Base-by-base conservation (phyloP, 2,113 vertebrate genomes). In the Sander lucioperca region DNA sequence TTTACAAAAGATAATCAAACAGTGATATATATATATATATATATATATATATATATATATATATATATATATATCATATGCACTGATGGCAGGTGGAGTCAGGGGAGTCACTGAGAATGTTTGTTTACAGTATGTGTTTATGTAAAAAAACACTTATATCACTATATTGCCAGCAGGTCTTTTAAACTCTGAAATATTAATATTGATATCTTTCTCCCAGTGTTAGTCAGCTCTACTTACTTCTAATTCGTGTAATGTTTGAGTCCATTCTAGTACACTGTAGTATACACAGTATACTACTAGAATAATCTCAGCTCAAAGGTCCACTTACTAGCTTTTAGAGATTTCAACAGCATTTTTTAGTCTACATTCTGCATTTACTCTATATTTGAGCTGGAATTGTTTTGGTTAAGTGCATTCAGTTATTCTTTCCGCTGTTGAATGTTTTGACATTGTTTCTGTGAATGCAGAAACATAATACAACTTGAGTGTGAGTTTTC, bases 251-350 rank as follows among this genome's bases (percentile, higher is more conserved):
- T 27, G 8, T 30, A 0, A 12, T 21, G n/a, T 39, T n/a, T 53
- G 14, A 25, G 6, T 65, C 2, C 62, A 23, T 65, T 50, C 4
- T 50, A 63, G 45, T 25, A 19, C 9, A 10, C 9, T 39, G 39
- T 39, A 54, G 30, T 23, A 39, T 39, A 56, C 6, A 10, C 19
- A 10, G 12, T 56, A n/a, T 70, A 19, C 39, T 56, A 21, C 18
- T 30, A 39, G 43, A 70, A 56, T n/a, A 56, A 70, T 70, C 12
- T 23, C 54, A 70, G 7, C 67, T 70, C 66, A 51, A 51, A 69
- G 12, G 30, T 69, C 67, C 50, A 54, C 18, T 16, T 66, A 66
- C 15, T 48, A 48, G 45, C n/a, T 48, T 66, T 27, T 48, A 18
- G 14, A 27, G 43, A 43, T 67, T 33, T 51, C 10, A 50, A 27